Percentiles rank a stretch among this genome's conserved stretches.
phyloP scores from a whole-genome alignment of 2,113 vertebrate genomes.

The Myotis brandtii region DNA sequence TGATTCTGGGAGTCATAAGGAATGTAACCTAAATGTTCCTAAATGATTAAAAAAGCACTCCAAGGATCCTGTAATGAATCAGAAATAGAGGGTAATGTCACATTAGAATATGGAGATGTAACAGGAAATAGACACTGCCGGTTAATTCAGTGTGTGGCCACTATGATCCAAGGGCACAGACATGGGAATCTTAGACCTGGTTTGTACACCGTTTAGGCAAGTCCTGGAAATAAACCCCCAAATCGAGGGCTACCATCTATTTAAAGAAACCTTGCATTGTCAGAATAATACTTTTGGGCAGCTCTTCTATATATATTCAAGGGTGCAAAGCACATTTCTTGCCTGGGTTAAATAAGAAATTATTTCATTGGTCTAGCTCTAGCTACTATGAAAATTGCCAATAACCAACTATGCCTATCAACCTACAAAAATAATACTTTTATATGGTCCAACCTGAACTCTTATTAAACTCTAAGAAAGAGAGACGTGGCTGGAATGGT shows the following conservation, averaged over 20 bases:
- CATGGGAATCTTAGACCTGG: neutral
- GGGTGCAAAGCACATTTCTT: neutral
- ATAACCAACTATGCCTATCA: neutral
- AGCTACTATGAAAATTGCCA: neutral
- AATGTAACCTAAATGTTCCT: neutral
- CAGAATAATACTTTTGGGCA: neutral
- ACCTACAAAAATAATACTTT: neutral
- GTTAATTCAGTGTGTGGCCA: neutral
- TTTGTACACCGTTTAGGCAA: neutral
- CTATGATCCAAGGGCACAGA: neutral
- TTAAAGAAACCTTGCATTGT: neutral
- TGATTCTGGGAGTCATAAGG: neutral
- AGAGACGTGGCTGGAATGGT: neutral
- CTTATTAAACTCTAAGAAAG: neutral
- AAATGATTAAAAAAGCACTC: neutral
- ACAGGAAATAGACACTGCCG: neutral
- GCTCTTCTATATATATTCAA: neutral
- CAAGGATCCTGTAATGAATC: neutral
- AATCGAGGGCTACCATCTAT: neutral
- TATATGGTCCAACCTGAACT: neutral
- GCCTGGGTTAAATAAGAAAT: neutral
- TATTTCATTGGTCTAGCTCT: neutral
- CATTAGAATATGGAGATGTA: neutral
- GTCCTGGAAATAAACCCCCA: neutral
- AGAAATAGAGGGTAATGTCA: neutral